Evolutionary conservation across 53 echinoderm and acorn worm species (phyloP), one percentile per base, ranked within the genome.

Genomic region (Paracentrotus lividus): DNA sequence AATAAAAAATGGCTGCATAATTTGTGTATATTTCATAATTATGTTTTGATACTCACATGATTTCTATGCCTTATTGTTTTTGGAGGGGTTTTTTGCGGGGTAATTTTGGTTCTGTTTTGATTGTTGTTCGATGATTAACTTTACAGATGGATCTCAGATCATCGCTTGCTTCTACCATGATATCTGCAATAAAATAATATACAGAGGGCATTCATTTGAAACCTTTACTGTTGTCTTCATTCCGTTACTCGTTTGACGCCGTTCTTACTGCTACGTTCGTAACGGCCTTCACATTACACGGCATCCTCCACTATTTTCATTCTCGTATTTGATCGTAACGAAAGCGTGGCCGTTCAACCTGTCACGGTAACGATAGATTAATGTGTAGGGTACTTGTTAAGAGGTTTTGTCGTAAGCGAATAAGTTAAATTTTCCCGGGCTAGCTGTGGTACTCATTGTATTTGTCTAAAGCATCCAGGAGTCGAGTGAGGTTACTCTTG

Each of bases 271-370:
- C 34, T 14, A 52, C 72, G 33, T 51, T 68, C 29, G 32, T 26
- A 69, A 90, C 89, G 54, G 72, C 91, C 44, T 59, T 54, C 75
- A 72, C 69, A 90, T 90, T 90, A 90, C 68, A 49, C 26, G 0
- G 58, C 91, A 90, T 90, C 91, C 91, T 90, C 91, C 75, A 13
- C 43, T 14, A 64, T 64, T 89, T 90, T 90, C 75, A 51, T 75
- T 90, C 33, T 47, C 27, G 1, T 75, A 53, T 20, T 90, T 33
- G 38, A n/a, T 89, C 89, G 89, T 89, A 61, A 61, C 66, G 89
- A 89, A 64, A 61, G 89, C 66, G 65, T 64, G 89, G 89, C 89
- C 89, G 65, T 61, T 64, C 60, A 89, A 64, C 89, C 27, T 57
- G 60, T 38, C n/a, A n/a, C n/a, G 89, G 89, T 89, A 89, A 10